phyloP scores from a whole-genome alignment of 2,888 invertebrate genomes.

The Hirtodrosophila alboralis region DNA sequence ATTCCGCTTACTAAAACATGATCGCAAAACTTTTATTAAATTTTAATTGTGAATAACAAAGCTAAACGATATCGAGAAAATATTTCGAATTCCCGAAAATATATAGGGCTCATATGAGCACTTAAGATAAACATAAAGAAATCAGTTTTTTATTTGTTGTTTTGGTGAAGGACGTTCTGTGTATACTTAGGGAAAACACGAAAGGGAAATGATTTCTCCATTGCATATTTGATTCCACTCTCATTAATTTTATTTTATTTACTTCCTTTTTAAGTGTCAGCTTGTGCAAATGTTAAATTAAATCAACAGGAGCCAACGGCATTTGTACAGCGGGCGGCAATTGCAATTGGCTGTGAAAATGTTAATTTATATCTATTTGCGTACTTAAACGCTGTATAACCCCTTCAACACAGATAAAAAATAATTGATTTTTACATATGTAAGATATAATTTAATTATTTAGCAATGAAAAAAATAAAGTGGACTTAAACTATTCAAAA shows the following conservation, averaged over 20 bases:
- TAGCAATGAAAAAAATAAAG: constrained; percentile 7
- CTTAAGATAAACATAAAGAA: no score
- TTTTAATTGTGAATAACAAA: no score
- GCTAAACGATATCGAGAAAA: no score
- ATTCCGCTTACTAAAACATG: constrained; percentile 4
- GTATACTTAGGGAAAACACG: no score
- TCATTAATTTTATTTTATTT: constrained; percentile 45
- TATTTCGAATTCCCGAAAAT: no score
- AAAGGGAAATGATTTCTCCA: no score
- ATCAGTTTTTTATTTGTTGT: no score
- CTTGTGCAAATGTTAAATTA: constrained; percentile 53
- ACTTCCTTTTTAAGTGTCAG: constrained; percentile 41
- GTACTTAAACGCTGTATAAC: constrained; percentile 4
- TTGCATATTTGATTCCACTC: constrained; percentile 27
- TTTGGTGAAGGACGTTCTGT: no score
- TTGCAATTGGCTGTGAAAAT: constrained; percentile 10
- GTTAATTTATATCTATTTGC: constrained; percentile 36
- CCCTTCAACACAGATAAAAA: no score
- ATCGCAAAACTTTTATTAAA: neutral
- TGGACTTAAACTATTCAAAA: constrained; percentile 30
- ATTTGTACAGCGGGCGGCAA: constrained; percentile 9
- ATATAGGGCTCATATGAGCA: no score
- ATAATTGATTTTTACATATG: no score
- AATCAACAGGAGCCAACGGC: constrained; percentile 32
- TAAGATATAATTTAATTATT: constrained; percentile 29